Percentiles rank a stretch among this genome's conserved stretches.
These are phyloP conservation scores for Eugnorisma glareosa DNA, from an alignment of 2,888 invertebrate genomes.

Conservation along the genomic window DNA sequence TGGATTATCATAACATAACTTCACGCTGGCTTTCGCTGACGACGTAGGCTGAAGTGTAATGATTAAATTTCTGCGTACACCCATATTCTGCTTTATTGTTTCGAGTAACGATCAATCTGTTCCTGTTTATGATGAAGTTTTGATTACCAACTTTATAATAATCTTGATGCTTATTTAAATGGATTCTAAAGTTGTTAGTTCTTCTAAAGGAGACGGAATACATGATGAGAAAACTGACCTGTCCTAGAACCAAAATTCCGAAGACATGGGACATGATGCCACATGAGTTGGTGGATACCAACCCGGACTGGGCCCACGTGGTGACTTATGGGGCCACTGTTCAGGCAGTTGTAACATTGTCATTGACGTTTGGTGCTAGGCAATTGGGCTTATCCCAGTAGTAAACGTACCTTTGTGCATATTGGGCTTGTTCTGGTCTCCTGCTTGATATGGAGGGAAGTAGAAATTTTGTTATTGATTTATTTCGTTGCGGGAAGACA, in stretches of 20 bases:
- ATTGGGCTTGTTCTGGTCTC: not conserved
- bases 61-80: not conserved
- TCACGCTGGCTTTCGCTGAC: not conserved
- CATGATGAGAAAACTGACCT: no score
- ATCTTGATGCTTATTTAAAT: not conserved
- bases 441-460: not conserved
- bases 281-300: not conserved
- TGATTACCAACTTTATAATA: not conserved
- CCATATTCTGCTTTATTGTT: not conserved
- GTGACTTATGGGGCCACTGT: not conserved
- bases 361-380: not conserved
- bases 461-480: not conserved
- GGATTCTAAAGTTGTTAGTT: not conserved
- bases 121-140: not conserved
- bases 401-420: not conserved
- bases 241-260: not conserved
- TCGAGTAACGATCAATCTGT: not conserved
- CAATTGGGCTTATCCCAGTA: not conserved
- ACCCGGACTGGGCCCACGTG: not conserved
- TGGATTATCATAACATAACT: constrained; percentile 6
- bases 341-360: not conserved
- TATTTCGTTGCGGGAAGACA: not conserved
- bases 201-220: not conserved
- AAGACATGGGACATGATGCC: not conserved
- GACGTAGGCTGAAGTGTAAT: not conserved